These are phyloP conservation scores for Rhinatrema bivittatum DNA, from an alignment of 2,797 vertebrate genomes.

Conservation along the genomic window DNA sequence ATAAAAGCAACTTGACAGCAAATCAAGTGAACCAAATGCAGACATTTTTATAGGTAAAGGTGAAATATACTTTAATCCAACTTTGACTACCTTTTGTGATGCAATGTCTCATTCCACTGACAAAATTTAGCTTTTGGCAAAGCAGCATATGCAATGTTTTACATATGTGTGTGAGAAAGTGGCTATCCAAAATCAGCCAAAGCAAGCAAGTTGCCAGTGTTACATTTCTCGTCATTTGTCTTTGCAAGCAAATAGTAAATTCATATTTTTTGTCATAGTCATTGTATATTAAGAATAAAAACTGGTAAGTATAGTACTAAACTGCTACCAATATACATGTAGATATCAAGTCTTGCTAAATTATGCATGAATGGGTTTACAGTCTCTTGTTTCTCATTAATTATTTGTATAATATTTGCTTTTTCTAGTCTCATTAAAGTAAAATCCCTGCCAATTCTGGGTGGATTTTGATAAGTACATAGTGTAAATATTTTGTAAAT, in stretches of 20 bases:
- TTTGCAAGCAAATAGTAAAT: conserved; percentile 1
- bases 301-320: background rate
- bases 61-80: no score
- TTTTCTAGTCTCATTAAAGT: conserved; percentile 22
- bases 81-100: no score
- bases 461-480: no score
- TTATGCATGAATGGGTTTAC: conserved; percentile 16
- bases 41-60: no score
- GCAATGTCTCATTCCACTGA: no score
- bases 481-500: conserved; percentile 7
- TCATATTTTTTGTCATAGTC: background rate
- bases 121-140: no score
- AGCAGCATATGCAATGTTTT: no score
- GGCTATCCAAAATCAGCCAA: no score
- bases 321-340: background rate
- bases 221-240: no score
- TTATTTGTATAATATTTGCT: conserved; percentile 18
- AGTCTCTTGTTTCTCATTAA: conserved; percentile 8
- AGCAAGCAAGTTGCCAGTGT: background rate
- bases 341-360: conserved; percentile 23
- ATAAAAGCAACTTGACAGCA: no score
- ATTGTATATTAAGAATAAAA: background rate
- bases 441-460: conserved; percentile 7
- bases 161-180: no score
- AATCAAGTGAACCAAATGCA: no score